Conservation (phyloP, 2,113 vertebrate species). For the Mus musculus region DNA sequence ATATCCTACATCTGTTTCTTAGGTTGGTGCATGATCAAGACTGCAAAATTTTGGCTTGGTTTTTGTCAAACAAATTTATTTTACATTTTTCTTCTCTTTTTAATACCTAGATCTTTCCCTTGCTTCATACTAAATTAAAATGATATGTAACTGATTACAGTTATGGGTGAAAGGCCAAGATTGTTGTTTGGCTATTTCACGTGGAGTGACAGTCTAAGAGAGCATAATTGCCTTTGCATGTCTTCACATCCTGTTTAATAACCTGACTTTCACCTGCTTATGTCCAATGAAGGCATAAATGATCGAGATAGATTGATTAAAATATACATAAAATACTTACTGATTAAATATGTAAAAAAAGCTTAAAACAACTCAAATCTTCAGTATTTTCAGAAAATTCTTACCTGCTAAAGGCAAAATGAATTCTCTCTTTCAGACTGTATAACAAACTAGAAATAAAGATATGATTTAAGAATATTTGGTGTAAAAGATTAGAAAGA, state of each 20-base stretch:
- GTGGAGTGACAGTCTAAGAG: not conserved
- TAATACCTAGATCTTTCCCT: not conserved
- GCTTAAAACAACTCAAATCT: not conserved
- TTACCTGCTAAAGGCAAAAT: not conserved
- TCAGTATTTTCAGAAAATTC: not conserved
- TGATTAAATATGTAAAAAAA: not conserved
- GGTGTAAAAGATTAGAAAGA: not conserved
- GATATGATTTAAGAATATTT: not conserved
- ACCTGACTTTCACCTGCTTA: conserved; percentile 20
- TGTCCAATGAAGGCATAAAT: conserved; percentile 10
- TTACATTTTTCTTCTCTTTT: conserved; percentile 26
- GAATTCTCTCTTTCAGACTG: not conserved
- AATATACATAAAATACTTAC: conserved; percentile 16
- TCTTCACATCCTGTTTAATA: conserved; percentile 1
- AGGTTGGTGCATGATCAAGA: not conserved
- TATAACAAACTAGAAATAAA: not conserved
- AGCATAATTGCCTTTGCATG: not conserved
- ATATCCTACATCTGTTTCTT: not conserved
- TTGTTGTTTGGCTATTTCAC: conserved; percentile 40
- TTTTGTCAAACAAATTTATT: conserved; percentile 38
- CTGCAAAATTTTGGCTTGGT: not conserved
- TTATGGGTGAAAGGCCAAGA: not conserved
- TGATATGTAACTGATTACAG: not conserved
- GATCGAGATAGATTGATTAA: not conserved
- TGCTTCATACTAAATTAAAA: not conserved